These are phyloP conservation scores for Coptodon bakossiorum DNA, from an alignment of 2,113 vertebrate species.

Conservation along the genomic window DNA sequence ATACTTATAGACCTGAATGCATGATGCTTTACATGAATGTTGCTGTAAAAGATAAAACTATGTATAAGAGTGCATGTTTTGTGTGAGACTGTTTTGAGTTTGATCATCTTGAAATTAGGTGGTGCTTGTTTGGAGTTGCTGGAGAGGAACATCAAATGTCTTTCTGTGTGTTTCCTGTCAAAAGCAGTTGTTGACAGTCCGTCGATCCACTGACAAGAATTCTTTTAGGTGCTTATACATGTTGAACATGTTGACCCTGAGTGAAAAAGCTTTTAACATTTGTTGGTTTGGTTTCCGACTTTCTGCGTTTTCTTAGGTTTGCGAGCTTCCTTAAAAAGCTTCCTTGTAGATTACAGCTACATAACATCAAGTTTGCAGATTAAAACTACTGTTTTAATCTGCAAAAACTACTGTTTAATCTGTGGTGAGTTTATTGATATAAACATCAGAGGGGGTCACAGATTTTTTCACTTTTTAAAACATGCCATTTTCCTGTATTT, in stretches of 20 bases:
- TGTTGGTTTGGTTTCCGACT: not conserved
- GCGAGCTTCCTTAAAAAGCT: not conserved
- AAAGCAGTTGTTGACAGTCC: not conserved
- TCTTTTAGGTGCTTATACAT: not conserved
- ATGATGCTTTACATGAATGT: not conserved
- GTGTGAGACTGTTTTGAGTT: not conserved
- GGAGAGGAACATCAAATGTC: not conserved
- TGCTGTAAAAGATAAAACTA: not conserved
- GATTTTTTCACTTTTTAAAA: not conserved
- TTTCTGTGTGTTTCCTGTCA: not conserved
- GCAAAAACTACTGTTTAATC: not conserved
- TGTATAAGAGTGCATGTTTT: not conserved
- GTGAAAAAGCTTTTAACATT: not conserved
- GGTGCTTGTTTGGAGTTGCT: not conserved
- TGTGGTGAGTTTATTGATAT: not conserved
- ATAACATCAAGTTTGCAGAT: not conserved
- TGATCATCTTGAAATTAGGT: not conserved
- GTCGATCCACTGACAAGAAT: not conserved
- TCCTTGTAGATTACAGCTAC: not conserved
- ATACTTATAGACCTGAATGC: not conserved
- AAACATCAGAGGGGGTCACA: constrained; percentile 6
- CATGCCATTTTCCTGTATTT: not conserved
- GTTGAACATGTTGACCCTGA: not conserved
- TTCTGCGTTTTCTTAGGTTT: not conserved
- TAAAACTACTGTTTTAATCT: not conserved